Conservation (phyloP, 2,888 invertebrate species). For the Periphyllus acericola region DNA sequence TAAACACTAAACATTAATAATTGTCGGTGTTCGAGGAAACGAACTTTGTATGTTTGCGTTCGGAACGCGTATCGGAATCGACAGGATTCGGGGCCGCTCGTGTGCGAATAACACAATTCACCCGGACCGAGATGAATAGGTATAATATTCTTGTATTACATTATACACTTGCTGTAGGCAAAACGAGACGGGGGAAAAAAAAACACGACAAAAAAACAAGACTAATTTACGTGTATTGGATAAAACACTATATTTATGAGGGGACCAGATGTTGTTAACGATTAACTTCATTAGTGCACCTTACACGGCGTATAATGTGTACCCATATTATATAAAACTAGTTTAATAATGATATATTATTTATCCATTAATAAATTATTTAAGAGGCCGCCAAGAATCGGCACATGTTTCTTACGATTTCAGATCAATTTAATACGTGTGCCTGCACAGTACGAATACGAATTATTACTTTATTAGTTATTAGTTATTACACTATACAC, state of each 20-base stretch:
- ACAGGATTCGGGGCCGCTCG: not conserved
- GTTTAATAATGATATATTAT: conserved; percentile 50
- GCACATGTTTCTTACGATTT: not conserved
- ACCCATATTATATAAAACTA: not conserved
- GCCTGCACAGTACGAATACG: not conserved
- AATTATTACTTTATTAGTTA: conserved; percentile 10
- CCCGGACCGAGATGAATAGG: not conserved
- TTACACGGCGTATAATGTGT: not conserved
- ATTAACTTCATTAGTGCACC: conserved; percentile 41
- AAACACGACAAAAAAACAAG: not conserved
- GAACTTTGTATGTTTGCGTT: not conserved
- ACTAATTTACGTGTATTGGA: not conserved
- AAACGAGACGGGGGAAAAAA: not conserved
- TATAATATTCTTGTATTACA: not conserved
- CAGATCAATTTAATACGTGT: conserved; percentile 4
- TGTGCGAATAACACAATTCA: not conserved
- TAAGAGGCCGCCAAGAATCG: not conserved
- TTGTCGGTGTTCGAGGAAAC: not conserved
- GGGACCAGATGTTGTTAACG: conserved; percentile 46
- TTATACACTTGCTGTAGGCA: not conserved
- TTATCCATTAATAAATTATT: conserved; percentile 32
- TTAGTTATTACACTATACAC: not conserved
- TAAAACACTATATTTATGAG: conserved; percentile 24
- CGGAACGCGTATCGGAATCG: not conserved
- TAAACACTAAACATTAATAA: too few relatives aligned